These are phyloP conservation scores for Embidobia sp. DNA, from an alignment of 2,888 invertebrate species.

Conservation along the genomic window DNA sequence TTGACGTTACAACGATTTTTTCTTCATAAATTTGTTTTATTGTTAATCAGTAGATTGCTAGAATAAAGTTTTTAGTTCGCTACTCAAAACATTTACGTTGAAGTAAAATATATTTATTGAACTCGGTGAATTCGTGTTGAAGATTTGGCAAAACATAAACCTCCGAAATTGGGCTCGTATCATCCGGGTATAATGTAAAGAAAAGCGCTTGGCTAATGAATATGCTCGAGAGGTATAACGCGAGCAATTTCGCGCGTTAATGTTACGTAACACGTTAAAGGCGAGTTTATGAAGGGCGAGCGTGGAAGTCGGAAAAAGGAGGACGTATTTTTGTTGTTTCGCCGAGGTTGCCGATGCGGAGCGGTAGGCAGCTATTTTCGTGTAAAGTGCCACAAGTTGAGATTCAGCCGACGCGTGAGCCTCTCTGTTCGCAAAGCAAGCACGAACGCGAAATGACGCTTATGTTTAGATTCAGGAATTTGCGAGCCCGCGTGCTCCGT, in stretches of 20 bases:
- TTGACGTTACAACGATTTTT: no score
- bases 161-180: no score
- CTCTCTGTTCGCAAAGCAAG: constrained; percentile 54
- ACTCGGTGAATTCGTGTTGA: no score
- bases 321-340: constrained; percentile 48
- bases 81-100: no score
- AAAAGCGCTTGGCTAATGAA: no score
- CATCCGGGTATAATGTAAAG: no score
- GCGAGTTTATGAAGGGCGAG: constrained; percentile 34
- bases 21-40: no score
- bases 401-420: constrained; percentile 68
- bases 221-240: no score
- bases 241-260: constrained; percentile 47
- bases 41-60: no score
- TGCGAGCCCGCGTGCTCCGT: constrained; percentile 60
- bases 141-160: no score
- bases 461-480: constrained; percentile 77
- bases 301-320: constrained; percentile 7
- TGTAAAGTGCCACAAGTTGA: constrained; percentile 65
- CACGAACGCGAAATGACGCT: constrained; percentile 66
- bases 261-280: constrained; percentile 51
- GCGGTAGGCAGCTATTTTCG: constrained; percentile 70
- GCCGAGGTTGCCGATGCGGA: constrained; percentile 21
- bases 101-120: no score
- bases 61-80: no score